phyloP scores from a whole-genome alignment of 1,140 invertebrate species.

The Rhagoletis zephyria region DNA sequence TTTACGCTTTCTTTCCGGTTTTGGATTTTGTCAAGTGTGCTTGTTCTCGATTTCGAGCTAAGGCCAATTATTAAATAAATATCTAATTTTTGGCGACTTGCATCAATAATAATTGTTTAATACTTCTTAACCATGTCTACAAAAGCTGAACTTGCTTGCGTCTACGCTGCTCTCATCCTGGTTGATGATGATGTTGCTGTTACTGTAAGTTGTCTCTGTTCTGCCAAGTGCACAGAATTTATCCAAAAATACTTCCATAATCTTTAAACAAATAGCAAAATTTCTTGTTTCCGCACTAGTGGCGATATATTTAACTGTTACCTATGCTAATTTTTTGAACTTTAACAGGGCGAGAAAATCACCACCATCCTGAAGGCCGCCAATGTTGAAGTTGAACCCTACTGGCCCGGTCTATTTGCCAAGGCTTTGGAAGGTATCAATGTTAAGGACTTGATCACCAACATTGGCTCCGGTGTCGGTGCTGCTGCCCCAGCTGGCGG shows the following conservation, averaged over 20 bases:
- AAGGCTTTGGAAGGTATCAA: conserved; percentile 96
- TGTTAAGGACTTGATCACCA: conserved; percentile 94
- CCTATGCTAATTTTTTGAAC: conserved; percentile 54
- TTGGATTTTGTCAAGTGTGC: conserved; percentile 78
- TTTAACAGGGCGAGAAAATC: conserved; percentile 93
- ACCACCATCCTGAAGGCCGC: conserved; percentile 97
- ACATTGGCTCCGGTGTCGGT: conserved; percentile 93
- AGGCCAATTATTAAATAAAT: conserved; percentile 77
- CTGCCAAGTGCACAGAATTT: background rate
- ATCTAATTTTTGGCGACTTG: conserved; percentile 84
- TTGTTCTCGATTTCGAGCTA: conserved; percentile 89
- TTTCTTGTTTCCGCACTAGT: background rate
- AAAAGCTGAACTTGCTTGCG: conserved; percentile 96
- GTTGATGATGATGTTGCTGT: conserved; percentile 97
- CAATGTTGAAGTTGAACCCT: conserved; percentile 95
- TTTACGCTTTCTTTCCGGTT: conserved; percentile 73
- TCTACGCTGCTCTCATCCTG: conserved; percentile 96
- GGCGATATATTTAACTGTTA: background rate
- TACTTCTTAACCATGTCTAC: conserved; percentile 82
- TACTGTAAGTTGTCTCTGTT: conserved; percentile 84
- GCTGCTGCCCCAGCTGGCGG: conserved; percentile 83
- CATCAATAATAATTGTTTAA: conserved; percentile 76
- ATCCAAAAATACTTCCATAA: conserved; percentile 6
- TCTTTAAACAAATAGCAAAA: conserved; percentile 10
- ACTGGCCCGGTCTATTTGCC: conserved; percentile 98